Base-by-base conservation (phyloP, 2,888 invertebrate species). In the Enchytraeus crypticus region DNA sequence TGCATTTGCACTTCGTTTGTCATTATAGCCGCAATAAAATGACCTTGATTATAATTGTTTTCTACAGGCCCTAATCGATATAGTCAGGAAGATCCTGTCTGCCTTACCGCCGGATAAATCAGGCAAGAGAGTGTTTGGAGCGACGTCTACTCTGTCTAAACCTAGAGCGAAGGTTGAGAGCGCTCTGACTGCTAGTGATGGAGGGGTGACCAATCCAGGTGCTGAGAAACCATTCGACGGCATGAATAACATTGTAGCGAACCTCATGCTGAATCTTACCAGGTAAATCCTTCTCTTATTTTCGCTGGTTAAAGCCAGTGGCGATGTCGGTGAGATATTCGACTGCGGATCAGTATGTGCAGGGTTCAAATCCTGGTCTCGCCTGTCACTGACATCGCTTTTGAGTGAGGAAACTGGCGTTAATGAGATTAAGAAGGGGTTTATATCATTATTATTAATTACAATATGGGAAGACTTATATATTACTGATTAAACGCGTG, bases 231-330 rank as follows among this genome's bases (percentile, higher is more conserved):
- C 80, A 3, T 81, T 80, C 68, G 80, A 81, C 69, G 69, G 73
- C 27, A 81, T 81, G 80, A 81, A 81, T 66, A 79, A 79, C 64
- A 74, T 81, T 55, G 78, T 80, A 3, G 80, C 80, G 26, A 80
- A 79, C 65, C 62, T 79, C 49, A 65, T 81, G 30, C 71, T 81
- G 21, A 80, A 81, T 62, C 69, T 81, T 70, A 81, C 80, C 2
- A 78, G 79, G 79, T 79, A 63, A 57, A 26, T 34, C 3, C 51
- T 23, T 14, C 32, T 5, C 5, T 38, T 14, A 34, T 11, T 55
- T 34, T 38, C 5, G 8, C 14, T 34, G n/a, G n/a, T n/a, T n/a
- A n/a, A n/a, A n/a, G n/a, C n/a, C n/a, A n/a, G n/a, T n/a, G n/a
- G n/a, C n/a, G n/a, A n/a, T n/a, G n/a, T n/a, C n/a, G n/a, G n/a